Conservation (phyloP, 2,888 invertebrate genomes). For the Caenorhabditis doughertyi region DNA sequence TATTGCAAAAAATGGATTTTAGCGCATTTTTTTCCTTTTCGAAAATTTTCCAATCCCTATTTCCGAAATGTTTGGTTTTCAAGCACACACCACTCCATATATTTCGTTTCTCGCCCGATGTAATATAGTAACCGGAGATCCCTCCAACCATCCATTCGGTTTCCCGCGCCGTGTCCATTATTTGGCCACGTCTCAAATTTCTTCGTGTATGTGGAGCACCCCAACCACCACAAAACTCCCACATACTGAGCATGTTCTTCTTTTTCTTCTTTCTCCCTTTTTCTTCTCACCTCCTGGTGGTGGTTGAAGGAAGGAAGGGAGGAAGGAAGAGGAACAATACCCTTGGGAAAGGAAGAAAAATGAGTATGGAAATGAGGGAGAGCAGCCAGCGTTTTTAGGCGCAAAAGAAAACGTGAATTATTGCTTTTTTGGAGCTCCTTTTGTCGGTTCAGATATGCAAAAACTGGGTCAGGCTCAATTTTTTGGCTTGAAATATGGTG, state of each 20-base stretch:
- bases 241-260: constrained; percentile 37
- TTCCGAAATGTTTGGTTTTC: neutral
- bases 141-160: neutral
- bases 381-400: too few species aligned
- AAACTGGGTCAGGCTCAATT: too few species aligned
- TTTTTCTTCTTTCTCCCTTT: too few species aligned
- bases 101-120: neutral
- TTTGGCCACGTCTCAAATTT: constrained; percentile 38
- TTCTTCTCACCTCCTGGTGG: constrained; percentile 23
- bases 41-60: too few species aligned
- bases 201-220: constrained; percentile 4
- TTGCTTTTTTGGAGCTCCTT: too few species aligned
- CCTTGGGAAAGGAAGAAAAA: constrained; percentile 4
- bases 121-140: constrained; percentile 32
- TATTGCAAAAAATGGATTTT: too few species aligned
- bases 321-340: constrained; percentile 23
- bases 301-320: neutral
- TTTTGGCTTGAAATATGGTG: too few species aligned
- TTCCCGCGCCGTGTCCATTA: constrained; percentile 16
- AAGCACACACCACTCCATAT: neutral
- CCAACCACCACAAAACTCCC: neutral
- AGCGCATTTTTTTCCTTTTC: too few species aligned
- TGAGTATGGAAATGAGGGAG: neutral
- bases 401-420: too few species aligned
- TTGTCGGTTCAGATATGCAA: too few species aligned